Conservation (phyloP, 2,888 invertebrate genomes). For the Amblyjoppa proteus region DNA sequence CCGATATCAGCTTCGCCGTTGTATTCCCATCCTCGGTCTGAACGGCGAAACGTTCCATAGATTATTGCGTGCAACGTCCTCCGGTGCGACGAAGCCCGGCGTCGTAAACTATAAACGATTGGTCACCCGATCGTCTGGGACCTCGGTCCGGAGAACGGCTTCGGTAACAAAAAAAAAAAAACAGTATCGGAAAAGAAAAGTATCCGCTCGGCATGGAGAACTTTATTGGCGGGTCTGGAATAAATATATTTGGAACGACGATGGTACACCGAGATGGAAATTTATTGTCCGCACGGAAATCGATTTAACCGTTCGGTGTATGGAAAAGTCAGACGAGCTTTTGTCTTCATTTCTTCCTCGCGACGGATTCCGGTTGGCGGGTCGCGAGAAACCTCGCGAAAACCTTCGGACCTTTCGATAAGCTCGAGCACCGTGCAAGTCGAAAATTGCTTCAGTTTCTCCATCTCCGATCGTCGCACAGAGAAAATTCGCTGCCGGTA, state of each 20-base stretch:
- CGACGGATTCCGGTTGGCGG: not conserved
- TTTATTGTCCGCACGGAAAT: slow-evolving; percentile 36
- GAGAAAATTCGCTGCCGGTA: not conserved
- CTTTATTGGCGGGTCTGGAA: slow-evolving; percentile 40
- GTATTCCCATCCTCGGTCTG: not conserved
- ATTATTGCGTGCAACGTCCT: slow-evolving; percentile 30
- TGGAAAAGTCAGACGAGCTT: not conserved
- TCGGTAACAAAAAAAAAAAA: not conserved
- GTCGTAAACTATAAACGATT: slow-evolving; percentile 58
- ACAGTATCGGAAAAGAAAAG: not conserved
- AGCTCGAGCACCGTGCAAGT: not conserved
- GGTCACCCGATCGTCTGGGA: slow-evolving; percentile 61
- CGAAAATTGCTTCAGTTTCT: not conserved
- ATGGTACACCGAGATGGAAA: slow-evolving; percentile 33
- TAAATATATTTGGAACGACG: slow-evolving; percentile 12
- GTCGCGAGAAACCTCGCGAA: too few species aligned
- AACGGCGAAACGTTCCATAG: slow-evolving; percentile 6
- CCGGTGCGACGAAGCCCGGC: not conserved
- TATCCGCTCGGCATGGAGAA: slow-evolving; percentile 10
- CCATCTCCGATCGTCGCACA: not conserved
- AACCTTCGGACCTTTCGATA: not conserved
- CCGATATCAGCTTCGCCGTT: not conserved
- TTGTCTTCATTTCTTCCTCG: not conserved
- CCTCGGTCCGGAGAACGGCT: slow-evolving; percentile 11
- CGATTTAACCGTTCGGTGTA: slow-evolving; percentile 21